Percentiles rank a stretch among this genome's conserved stretches.
Evolutionary conservation across 2,113 vertebrate genomes (phyloP).

Genomic region (Holacanthus passer): DNA sequence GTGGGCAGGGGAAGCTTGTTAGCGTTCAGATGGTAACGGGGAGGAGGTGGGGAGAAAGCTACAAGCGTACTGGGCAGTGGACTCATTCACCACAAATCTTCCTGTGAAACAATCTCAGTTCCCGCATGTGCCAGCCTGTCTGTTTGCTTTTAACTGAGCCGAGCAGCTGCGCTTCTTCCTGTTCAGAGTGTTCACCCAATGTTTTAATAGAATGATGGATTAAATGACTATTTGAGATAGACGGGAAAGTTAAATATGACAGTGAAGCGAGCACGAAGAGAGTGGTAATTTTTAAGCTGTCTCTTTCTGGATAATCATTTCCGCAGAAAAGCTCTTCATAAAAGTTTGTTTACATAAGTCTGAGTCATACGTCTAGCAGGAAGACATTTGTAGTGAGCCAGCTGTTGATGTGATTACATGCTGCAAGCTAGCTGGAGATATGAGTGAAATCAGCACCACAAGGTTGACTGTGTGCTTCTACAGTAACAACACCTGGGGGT

Average conservation of each 20-base stretch:
- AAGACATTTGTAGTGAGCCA: conserved; percentile 25
- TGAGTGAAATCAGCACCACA: neutral
- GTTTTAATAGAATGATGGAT: conserved; percentile 10
- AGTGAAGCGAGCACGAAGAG: neutral
- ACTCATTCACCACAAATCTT: conserved; percentile 27
- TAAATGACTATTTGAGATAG: conserved; percentile 12
- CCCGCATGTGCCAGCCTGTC: conserved; percentile 31
- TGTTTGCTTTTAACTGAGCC: conserved; percentile 8
- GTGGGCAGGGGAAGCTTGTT: conserved; percentile 40
- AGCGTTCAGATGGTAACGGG: conserved; percentile 44
- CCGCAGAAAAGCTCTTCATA: conserved; percentile 18
- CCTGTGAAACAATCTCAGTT: conserved; percentile 27
- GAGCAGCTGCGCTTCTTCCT: conserved; percentile 1
- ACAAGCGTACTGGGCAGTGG: conserved; percentile 7
- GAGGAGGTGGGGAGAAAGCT: conserved; percentile 17
- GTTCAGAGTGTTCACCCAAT: neutral
- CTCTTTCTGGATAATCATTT: conserved; percentile 18
- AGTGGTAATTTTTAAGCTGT: neutral
- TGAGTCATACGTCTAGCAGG: neutral
- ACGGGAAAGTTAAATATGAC: neutral
- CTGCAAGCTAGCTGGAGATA: conserved; percentile 7
- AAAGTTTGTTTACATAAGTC: conserved; percentile 30
- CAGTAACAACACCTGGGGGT: too few relatives aligned
- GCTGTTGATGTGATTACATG: conserved; percentile 48
- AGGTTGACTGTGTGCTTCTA: conserved; percentile 10